These are phyloP conservation scores for Myotis brandtii DNA, from an alignment of 2,113 vertebrate species.

Conservation along the genomic window DNA sequence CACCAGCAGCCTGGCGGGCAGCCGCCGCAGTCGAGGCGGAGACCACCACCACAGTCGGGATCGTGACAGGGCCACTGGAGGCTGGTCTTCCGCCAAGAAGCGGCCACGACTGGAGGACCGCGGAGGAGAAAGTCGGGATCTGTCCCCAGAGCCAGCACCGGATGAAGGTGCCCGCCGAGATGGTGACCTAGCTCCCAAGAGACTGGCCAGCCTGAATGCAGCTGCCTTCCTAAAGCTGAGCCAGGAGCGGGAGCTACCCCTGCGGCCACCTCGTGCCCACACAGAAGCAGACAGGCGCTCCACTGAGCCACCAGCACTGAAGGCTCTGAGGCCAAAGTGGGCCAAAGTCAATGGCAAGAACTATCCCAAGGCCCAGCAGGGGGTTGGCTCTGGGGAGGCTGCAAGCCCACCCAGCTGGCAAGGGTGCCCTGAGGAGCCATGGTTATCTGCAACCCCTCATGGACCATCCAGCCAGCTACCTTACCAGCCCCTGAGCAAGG, in stretches of 20 bases:
- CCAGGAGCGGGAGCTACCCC: conserved; percentile 88
- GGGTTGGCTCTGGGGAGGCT: conserved; percentile 86
- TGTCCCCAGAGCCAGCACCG: conserved; percentile 82
- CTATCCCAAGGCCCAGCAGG: conserved; percentile 90
- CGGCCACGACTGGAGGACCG: conserved; percentile 72
- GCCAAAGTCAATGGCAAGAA: conserved; percentile 87
- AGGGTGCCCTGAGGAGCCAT: conserved; percentile 69
- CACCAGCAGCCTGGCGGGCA: conserved; percentile 68
- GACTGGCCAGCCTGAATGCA: conserved; percentile 96
- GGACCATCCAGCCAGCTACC: conserved; percentile 66
- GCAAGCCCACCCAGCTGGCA: conserved; percentile 80
- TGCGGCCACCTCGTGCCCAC: conserved; percentile 80
- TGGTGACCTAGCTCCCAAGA: conserved; percentile 92
- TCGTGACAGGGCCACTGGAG: conserved; percentile 75
- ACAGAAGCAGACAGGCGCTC: conserved; percentile 72
- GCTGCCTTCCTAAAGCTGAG: conserved; percentile 96
- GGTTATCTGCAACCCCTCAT: conserved; percentile 80
- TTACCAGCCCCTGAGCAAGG: conserved; percentile 89
- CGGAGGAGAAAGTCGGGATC: conserved; percentile 82
- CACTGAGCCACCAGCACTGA: conserved; percentile 76
- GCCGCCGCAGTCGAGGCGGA: conserved; percentile 68
- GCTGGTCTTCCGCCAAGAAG: conserved; percentile 83
- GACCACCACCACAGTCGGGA: conserved; percentile 83
- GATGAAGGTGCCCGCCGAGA: conserved; percentile 85
- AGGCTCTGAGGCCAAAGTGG: conserved; percentile 85